Conservation (phyloP, 1,140 invertebrate species). For the Dolichoris vasculosae region DNA sequence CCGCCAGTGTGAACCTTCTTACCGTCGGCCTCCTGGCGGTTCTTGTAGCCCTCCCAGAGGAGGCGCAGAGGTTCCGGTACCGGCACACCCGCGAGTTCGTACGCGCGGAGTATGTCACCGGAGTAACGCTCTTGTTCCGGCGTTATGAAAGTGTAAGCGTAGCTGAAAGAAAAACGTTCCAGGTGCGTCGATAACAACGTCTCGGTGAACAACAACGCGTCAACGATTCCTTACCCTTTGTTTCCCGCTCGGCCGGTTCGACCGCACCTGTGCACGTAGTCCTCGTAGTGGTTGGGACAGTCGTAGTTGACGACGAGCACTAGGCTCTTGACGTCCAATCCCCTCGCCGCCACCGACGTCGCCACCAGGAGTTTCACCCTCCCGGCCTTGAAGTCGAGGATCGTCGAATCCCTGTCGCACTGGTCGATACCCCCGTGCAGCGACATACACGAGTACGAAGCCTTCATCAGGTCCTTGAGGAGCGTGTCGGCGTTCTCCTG, state of each 20-base stretch:
- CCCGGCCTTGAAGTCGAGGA: conserved; percentile 97
- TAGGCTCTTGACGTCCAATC: conserved; percentile 98
- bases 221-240: conserved; percentile 80
- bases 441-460: conserved; percentile 96
- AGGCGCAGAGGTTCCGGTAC: conserved; percentile 85
- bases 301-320: conserved; percentile 99
- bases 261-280: conserved; percentile 99
- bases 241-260: conserved; percentile 95
- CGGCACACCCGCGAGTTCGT: conserved; percentile 86
- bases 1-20: conserved; percentile 95
- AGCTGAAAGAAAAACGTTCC: conserved; percentile 63
- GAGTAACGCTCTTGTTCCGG: conserved; percentile 94
- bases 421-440: conserved; percentile 99
- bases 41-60: conserved; percentile 93
- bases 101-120: conserved; percentile 93
- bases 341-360: conserved; percentile 97
- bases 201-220: no score
- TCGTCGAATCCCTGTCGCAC: conserved; percentile 98
- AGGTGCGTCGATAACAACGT: neutral
- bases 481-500: conserved; percentile 98
- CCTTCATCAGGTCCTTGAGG: conserved; percentile 96
- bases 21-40: conserved; percentile 89
- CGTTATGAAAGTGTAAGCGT: conserved; percentile 97
- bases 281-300: conserved; percentile 99
- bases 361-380: conserved; percentile 90